These are phyloP conservation scores for Axea sp. DNA, from an alignment of 2,888 invertebrate species.

Conservation along the genomic window DNA sequence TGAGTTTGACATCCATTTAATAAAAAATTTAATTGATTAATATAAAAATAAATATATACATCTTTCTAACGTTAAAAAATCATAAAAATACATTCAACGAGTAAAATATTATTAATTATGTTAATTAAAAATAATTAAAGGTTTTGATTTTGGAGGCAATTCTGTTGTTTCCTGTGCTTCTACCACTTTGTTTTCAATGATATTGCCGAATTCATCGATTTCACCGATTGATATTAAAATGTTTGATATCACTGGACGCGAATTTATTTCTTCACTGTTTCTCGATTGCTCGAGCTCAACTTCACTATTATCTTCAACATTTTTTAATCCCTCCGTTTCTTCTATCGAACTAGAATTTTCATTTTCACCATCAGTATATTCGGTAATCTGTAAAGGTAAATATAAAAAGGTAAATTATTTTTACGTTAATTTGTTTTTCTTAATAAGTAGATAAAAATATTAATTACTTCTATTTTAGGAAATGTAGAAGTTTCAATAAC, in stretches of 20 bases:
- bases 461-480: conserved; percentile 70
- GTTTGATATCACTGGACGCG: conserved; percentile 74
- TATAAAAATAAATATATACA: too few species aligned
- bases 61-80: too few species aligned
- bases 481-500: conserved; percentile 62
- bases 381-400: conserved; percentile 64
- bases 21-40: too few species aligned
- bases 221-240: conserved; percentile 85
- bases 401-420: too few species aligned
- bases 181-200: conserved; percentile 82
- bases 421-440: too few species aligned
- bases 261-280: conserved; percentile 1
- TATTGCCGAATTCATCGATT: conserved; percentile 84
- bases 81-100: too few species aligned
- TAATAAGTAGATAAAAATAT: neutral
- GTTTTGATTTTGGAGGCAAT: conserved; percentile 72
- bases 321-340: conserved; percentile 6
- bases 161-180: conserved; percentile 80
- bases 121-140: conserved; percentile 73
- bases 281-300: conserved; percentile 4
- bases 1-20: too few species aligned
- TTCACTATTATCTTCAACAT: conserved; percentile 5
- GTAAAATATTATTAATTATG: too few species aligned
- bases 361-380: conserved; percentile 56
- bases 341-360: conserved; percentile 34